These are phyloP conservation scores for Diplodus puntazzo DNA, from an alignment of 2,797 vertebrate species.

Conservation along the genomic window DNA sequence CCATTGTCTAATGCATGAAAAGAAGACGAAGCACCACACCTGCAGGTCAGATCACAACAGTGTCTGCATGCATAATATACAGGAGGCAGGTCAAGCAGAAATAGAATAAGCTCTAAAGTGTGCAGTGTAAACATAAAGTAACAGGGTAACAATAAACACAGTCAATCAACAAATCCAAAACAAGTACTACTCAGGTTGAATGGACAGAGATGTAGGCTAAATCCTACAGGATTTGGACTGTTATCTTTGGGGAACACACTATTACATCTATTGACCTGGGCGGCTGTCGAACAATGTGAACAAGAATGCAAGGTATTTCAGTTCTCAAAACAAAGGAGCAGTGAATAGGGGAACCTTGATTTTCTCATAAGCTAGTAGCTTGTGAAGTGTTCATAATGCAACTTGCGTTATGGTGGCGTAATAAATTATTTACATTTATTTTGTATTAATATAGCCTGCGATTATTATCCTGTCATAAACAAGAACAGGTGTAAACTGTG, in stretches of 20 bases:
- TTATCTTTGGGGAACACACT: conserved; percentile 76
- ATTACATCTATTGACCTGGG: conserved; percentile 76
- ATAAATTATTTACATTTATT: conserved; percentile 15
- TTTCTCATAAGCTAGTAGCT: conserved; percentile 65
- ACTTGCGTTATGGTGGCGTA: conserved; percentile 60
- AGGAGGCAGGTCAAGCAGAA: conserved; percentile 68
- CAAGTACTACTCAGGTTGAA: conserved; percentile 72
- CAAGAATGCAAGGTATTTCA: conserved; percentile 83
- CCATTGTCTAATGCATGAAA: conserved; percentile 14
- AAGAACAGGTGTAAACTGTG: background rate
- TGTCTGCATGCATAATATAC: conserved; percentile 50
- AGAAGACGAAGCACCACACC: conserved; percentile 47
- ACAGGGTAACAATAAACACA: conserved; percentile 76
- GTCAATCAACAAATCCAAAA: conserved; percentile 78
- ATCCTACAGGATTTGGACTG: conserved; percentile 73
- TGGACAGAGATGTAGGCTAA: conserved; percentile 66
- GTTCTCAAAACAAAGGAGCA: conserved; percentile 73
- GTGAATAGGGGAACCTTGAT: conserved; percentile 64
- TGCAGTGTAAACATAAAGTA: conserved; percentile 64
- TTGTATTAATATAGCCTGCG: background rate
- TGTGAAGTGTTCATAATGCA: conserved; percentile 52
- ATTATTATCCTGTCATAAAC: background rate
- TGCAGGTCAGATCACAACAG: conserved; percentile 55
- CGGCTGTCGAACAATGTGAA: conserved; percentile 76
- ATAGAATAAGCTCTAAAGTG: conserved; percentile 58